phyloP scores from a whole-genome alignment of 2,113 vertebrate genomes.

The Cebus imitator region DNA sequence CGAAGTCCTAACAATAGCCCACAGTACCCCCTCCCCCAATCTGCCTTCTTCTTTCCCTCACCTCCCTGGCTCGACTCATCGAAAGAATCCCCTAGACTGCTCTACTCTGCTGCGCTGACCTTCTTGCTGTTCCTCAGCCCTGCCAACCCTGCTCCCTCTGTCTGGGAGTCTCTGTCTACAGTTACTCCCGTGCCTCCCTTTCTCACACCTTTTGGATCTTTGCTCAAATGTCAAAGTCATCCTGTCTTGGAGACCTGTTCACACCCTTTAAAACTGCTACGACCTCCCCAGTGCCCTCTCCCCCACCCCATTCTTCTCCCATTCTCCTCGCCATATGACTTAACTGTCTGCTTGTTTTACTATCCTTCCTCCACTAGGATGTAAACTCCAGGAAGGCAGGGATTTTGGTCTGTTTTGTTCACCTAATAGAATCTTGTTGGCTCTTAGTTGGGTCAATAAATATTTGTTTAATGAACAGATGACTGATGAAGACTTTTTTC shows the following conservation, averaged over 20 bases:
- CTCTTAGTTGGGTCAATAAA: background rate
- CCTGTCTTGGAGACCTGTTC: background rate
- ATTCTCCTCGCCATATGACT: background rate
- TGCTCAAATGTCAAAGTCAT: background rate
- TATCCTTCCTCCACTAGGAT: background rate
- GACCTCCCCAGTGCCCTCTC: rapidly evolving
- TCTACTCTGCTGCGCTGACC: background rate
- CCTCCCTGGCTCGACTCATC: rapidly evolving
- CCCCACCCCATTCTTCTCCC: background rate
- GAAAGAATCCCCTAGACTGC: background rate
- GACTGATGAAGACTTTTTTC: background rate
- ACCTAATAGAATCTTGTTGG: background rate
- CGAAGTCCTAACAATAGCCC: background rate
- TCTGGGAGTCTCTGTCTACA: background rate
- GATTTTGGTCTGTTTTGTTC: background rate
- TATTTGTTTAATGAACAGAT: background rate
- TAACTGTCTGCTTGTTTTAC: background rate
- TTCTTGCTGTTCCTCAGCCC: background rate
- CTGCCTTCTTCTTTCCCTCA: background rate
- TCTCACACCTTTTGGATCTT: background rate
- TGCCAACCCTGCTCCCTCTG: background rate
- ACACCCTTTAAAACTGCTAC: background rate
- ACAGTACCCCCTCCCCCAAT: rapidly evolving
- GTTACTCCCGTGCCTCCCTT: background rate
- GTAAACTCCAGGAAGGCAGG: background rate